A percentile compares a stretch with the other conserved stretches of the same genome.
Conservation (phyloP, 2,888 invertebrate genomes). For the Camptogramma bilineatum region DNA sequence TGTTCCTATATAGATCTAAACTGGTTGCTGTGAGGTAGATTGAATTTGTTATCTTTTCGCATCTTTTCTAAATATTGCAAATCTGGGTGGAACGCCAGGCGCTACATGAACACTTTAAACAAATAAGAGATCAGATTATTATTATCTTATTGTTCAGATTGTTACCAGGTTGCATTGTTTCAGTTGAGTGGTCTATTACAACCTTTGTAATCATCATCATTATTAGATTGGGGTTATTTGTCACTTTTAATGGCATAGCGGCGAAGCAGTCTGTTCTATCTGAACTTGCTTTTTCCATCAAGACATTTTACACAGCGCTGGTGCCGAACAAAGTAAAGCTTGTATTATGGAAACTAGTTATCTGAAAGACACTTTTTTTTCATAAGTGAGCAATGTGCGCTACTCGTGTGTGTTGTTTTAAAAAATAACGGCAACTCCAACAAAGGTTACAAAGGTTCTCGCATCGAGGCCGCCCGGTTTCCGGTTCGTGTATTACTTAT, state of each 20-base stretch:
- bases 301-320: too few relatives aligned
- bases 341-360: too few relatives aligned
- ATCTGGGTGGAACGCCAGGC: neutral
- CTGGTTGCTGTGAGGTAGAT: conserved; percentile 7
- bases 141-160: neutral
- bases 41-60: conserved; percentile 12
- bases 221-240: neutral
- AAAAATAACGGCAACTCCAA: conserved; percentile 29
- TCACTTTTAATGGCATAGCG: neutral
- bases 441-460: conserved; percentile 45
- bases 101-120: neutral
- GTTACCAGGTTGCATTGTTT: neutral
- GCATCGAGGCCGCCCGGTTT: conserved; percentile 65
- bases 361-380: too few relatives aligned
- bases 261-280: conserved; percentile 3
- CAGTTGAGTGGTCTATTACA: neutral
- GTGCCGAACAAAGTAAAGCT: too few relatives aligned
- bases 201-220: neutral
- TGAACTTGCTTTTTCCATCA: neutral
- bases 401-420: conserved; percentile 9
- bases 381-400: neutral
- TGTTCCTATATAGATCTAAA: conserved; percentile 11
- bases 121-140: neutral
- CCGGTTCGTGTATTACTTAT: conserved; percentile 72
- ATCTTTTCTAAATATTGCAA: conserved; percentile 25